Evolutionary conservation across 1,140 invertebrate species (phyloP), one percentile per base, ranked within the genome.

Genomic region (Bombus waltoni): DNA sequence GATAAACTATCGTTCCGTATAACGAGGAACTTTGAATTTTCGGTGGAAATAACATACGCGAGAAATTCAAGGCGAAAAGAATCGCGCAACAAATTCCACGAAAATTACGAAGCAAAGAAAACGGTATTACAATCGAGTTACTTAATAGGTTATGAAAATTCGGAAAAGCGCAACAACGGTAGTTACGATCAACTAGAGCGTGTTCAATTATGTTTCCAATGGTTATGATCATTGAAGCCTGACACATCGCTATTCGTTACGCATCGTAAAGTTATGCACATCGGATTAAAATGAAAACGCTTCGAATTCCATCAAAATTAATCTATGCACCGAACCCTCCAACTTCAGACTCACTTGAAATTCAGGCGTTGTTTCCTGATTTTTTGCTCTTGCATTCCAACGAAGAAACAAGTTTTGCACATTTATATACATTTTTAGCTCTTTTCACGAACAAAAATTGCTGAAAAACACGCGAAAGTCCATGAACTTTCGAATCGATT

Each of bases 161-260:
- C 87, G 84, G n/a, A 62, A n/a, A 62, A 42, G 44, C 59, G 22
- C 66, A 62, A 53, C 83, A 90, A 90, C 89, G 88, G 89, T 90
- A 88, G 59, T 90, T 83, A 83, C 72, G 77, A 80, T 90, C 88
- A 90, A 90, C 79, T 86, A 90, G 89, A 90, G 89, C 89, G 88
- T 90, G 89, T 66, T 90, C 83, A 77, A 90, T 83, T 42, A 72
- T 72, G 79, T 80, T 90, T 85, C 40, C 81, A 76, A 88, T 86
- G 88, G 76, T 66, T 70, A 42, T 68, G 77, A 88, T 87, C 86
- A 83, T 85, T 77, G 53, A 75, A 78, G 82, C 84, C 62, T 73
- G 71, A 53, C 59, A 66, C 57, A 78, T 57, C 74, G 74, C 70
- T 73, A 74, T 25, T 44, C 68, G 85, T 62, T 38, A 35, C 72